Base-by-base conservation (phyloP, 2,797 vertebrate species). In the Gymnoscopelus microlampas region DNA sequence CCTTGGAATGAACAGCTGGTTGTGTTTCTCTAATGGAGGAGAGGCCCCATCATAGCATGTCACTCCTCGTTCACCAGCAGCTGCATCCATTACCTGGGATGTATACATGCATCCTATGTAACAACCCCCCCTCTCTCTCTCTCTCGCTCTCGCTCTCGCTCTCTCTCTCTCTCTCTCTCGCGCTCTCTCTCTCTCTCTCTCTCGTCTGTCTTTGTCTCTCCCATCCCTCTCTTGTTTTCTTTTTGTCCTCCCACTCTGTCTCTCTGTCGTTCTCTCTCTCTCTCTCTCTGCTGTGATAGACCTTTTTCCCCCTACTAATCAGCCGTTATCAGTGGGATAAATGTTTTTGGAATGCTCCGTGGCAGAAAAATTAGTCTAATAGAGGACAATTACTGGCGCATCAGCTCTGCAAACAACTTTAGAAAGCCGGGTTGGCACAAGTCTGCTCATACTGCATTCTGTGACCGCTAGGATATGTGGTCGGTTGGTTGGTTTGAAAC, bases 1-100 rank as follows among this genome's bases (percentile, higher is more conserved):
- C 79, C 84, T 81, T 69, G 73, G 87, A 89, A 90, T 87, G 76
- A 90, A 87, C 90, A 92, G 88, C 89, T 91, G 91, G 58, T 76
- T 75, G 81, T 86, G 81, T 89, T 89, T 88, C 86, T 88, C 67
- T 85, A 79, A 87, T 74, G 72, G 68, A 63, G 84, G 68, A 63
- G 84, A 67, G 67, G 72, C 77, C 76, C 81, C 81, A 81, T 84
- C 83, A 73, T 68, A 65, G 76, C 53, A 78, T 63, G 71, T 88
- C 88, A 76, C 77, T 89, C 77, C 79, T 89, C 63, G 53, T 88
- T 87, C 88, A 73, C 91, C 89, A 88, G 88, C 89, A 89, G 85
- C 88, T 91, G 89, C 87, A 19, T 29, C 26, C 2, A 29, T 29
- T 29, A 29, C 26, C 3, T 29, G 2, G 26, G 26, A 29, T 29